Evolutionary conservation across 2,113 vertebrate species (phyloP), one percentile per base, ranked within the genome.

Genomic region (Paraplagusia blochii): DNA sequence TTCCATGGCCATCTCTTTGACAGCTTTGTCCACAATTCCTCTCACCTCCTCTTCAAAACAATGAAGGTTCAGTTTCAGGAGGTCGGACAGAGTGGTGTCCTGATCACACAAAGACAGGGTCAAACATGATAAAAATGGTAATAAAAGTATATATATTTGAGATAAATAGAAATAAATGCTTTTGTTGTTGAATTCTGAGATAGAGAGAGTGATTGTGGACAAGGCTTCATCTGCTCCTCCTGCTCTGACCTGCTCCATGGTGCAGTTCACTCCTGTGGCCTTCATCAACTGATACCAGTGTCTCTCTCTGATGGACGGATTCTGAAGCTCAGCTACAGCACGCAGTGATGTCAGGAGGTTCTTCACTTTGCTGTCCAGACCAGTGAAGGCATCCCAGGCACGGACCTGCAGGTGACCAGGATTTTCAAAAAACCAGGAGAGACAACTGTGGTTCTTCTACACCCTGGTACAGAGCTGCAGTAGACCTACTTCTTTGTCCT

Each of bases 281-380:
- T 74, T 88, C 94, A 97, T 95, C 58, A 99, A 85, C 74, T 98
- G 94, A 4, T 86, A 81, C 96, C 97, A 99, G 72, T 98, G 97
- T 4, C 95, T 87, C 2, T 91, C 86, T 44, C 95, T 90, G 53
- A 98, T 92, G 62, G 97, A 94, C 0, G 94, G 91, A 35, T 93
- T 98, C 43, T 95, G 96, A 16, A 99, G 91, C 44, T 98, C 94
- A 0, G 93, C 92, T 48, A 98, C 93, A 0, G 93, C 94, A 55
- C 88, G 87, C 38, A 98, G 84, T 12, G 95, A 95, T 0, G 65
- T 88, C 65, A 97, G 74, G 7, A 91, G 94, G 80, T 96, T 95
- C 74, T 91, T 91, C 2, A 99, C 90, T 1, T 74, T 86, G 58
- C 79, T 89, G 72, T 98, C 95, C 76, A 99, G 82, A 17, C 94